Percentiles rank a stretch among this genome's conserved stretches.
Conservation (phyloP, 1,140 invertebrate species). For the Kradibia gibbosae region DNA sequence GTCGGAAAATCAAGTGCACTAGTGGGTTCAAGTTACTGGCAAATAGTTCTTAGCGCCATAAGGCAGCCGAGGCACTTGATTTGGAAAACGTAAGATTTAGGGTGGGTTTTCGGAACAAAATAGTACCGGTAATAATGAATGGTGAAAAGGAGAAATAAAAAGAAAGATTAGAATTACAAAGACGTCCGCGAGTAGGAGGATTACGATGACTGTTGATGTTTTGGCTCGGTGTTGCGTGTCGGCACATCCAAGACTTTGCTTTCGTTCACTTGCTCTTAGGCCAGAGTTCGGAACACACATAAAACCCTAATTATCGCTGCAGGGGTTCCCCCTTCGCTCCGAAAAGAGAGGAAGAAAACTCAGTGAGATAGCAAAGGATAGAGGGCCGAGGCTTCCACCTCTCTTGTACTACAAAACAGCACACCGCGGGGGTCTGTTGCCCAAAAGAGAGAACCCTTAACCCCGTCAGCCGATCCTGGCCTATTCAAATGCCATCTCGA, state of each 20-base stretch:
- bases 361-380: constrained; percentile 56
- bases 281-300: constrained; percentile 64
- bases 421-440: constrained; percentile 29
- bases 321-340: constrained; percentile 63
- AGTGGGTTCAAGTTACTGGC: too few relatives aligned
- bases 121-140: not conserved
- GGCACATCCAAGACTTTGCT: constrained; percentile 62
- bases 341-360: not conserved
- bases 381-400: constrained; percentile 53
- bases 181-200: constrained; percentile 21
- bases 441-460: not conserved
- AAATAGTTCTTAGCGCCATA: constrained; percentile 21
- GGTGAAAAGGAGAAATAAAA: not conserved
- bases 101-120: not conserved
- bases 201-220: constrained; percentile 64
- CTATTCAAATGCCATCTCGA: not conserved
- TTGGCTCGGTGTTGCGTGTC: constrained; percentile 54
- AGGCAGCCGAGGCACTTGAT: constrained; percentile 28
- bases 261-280: constrained; percentile 23
- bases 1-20: too few relatives aligned
- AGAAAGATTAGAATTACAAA: not conserved
- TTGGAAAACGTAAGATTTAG: not conserved
- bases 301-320: constrained; percentile 67
- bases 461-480: not conserved
- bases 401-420: constrained; percentile 37